Evolutionary conservation across 2,888 invertebrate species (phyloP).

Genomic region (Agriopis marginaria): DNA sequence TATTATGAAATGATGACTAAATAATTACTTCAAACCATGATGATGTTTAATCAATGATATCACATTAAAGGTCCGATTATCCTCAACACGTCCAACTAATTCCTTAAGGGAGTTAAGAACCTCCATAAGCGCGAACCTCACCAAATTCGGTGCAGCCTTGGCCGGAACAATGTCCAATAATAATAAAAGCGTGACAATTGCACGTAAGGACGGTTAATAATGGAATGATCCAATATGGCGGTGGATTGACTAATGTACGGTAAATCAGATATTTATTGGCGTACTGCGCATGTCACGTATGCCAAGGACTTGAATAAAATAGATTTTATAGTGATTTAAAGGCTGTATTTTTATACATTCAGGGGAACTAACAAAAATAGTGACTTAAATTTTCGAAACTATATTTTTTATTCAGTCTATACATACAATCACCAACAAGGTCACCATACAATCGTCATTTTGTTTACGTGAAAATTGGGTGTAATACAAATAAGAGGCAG

Average conservation of each 20-base stretch:
- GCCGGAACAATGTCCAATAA: slow-evolving; percentile 82
- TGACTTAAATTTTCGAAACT: too few species aligned
- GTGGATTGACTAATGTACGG: slow-evolving; percentile 50
- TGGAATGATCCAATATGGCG: slow-evolving; percentile 54
- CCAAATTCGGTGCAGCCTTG: slow-evolving; percentile 76
- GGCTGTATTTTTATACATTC: too few species aligned
- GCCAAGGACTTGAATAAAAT: neutral
- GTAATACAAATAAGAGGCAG: too few species aligned
- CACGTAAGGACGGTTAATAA: slow-evolving; percentile 59
- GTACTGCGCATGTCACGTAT: slow-evolving; percentile 14
- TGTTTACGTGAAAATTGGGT: too few species aligned
- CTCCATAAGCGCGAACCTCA: slow-evolving; percentile 65
- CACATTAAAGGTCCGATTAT: slow-evolving; percentile 52
- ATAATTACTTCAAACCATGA: neutral
- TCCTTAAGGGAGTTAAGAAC: slow-evolving; percentile 56
- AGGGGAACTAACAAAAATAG: too few species aligned
- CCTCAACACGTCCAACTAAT: slow-evolving; percentile 54
- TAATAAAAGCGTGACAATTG: slow-evolving; percentile 74
- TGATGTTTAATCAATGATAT: slow-evolving; percentile 30
- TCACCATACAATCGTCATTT: too few species aligned
- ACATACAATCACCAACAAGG: too few species aligned
- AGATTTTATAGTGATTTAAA: too few species aligned
- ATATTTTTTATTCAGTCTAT: too few species aligned
- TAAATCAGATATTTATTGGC: slow-evolving; percentile 32
- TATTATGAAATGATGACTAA: slow-evolving; percentile 1